Percentiles rank a stretch among this genome's conserved stretches.
phyloP scores from a whole-genome alignment of 2,888 invertebrate species.

The Calameuta pallipes region DNA sequence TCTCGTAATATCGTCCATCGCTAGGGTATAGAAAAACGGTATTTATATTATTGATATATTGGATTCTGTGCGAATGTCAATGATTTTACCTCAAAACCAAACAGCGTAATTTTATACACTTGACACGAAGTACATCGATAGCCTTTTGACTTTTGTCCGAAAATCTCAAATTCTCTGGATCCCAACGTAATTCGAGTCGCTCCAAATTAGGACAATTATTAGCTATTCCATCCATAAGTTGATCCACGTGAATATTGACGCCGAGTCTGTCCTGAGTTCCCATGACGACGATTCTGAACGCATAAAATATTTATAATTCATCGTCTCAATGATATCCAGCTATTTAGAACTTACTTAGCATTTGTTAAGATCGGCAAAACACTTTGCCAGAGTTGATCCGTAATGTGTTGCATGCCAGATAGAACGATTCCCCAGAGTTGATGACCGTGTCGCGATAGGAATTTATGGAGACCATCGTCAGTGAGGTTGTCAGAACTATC shows the following conservation, averaged over 20 bases:
- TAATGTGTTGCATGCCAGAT: slow-evolving; percentile 97
- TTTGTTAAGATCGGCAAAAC: slow-evolving; percentile 92
- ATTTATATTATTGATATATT: neutral
- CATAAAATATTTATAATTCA: slow-evolving; percentile 8
- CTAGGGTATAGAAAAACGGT: slow-evolving; percentile 68
- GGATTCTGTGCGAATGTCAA: neutral
- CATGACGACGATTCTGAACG: slow-evolving; percentile 91
- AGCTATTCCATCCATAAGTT: slow-evolving; percentile 97
- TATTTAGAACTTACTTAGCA: slow-evolving; percentile 77
- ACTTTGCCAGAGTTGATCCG: slow-evolving; percentile 98
- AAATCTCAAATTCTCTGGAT: slow-evolving; percentile 97
- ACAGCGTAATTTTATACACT: slow-evolving; percentile 92
- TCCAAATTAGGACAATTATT: slow-evolving; percentile 90
- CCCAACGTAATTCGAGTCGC: slow-evolving; percentile 96
- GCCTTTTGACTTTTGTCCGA: slow-evolving; percentile 99
- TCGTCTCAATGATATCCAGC: neutral
- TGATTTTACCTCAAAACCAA: slow-evolving; percentile 85
- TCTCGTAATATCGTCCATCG: slow-evolving; percentile 99
- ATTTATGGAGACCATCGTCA: slow-evolving; percentile 92
- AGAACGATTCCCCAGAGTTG: slow-evolving; percentile 90
- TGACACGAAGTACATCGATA: slow-evolving; percentile 95
- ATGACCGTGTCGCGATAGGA: slow-evolving; percentile 88
- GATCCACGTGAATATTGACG: slow-evolving; percentile 97
- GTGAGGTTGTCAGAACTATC: slow-evolving; percentile 95
- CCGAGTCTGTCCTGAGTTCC: slow-evolving; percentile 97